Base-by-base conservation (phyloP, 1,140 invertebrate species). In the Paracyclopina nana region DNA sequence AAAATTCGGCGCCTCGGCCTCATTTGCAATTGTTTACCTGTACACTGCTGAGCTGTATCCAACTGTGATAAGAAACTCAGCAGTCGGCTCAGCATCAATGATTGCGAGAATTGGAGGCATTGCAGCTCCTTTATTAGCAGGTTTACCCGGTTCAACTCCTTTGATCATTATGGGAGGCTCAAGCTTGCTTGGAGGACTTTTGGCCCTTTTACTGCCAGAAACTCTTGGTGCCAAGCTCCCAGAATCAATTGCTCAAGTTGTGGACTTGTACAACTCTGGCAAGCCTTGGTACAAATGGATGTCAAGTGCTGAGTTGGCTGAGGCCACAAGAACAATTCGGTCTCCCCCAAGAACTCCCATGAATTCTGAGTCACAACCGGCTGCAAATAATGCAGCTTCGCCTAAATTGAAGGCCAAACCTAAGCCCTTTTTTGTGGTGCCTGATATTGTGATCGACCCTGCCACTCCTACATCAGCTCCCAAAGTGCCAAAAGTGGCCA, bases 31-130 rank as follows among this genome's bases (percentile, higher is more conserved):
- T 12, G 20, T 51, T 18, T 51, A 44, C 38, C 14, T 51, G 20
- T 51, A 48, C 49, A 51, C 49, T 0, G 49, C 31, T 2, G 49
- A 51, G 29, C 49, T 51, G 26, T 51, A 40, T 40, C 49, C 49
- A 9, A 51, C 49, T 1, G 2, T 12, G 6, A 44, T 52, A 41
- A 22, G 56, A 9, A 57, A 52, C 29, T 51, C 52, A 0, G 56
- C 53, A 2, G 52, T 57, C 4, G 56, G 56, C 25, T 49, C 54
- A 6, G 54, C 53, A 20, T 57, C 56, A 24, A 57, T 57, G 56
- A 53, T 53, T 52, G 56, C 56, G 31, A 44, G 56, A 6, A 24
- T 57, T 42, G 56, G 56, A 18, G 53, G 56, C 6, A 56, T 57
- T 12, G 4, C 45, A 22, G 56, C 56, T 24, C 56, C 56, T 3